Evolutionary conservation across 2,888 invertebrate genomes (phyloP).

Genomic region (Scaptomyza tumidula): DNA sequence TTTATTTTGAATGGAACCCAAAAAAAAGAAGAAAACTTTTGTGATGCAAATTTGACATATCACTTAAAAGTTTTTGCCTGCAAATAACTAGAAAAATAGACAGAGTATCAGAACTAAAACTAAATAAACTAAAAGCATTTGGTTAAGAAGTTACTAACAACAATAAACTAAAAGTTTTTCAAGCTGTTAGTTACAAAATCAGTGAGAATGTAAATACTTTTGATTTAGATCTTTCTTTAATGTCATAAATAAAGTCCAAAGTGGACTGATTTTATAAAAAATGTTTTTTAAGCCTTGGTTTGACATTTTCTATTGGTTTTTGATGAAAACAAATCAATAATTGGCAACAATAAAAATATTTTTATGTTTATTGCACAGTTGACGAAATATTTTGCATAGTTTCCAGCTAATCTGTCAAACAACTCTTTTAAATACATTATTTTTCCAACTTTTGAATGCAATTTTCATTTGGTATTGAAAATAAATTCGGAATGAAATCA

Average conservation of each 20-base stretch:
- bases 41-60: conserved; percentile 18
- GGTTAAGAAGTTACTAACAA: neutral
- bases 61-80: conserved; percentile 3
- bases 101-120: neutral
- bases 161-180: neutral
- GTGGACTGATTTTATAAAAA: no score
- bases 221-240: no score
- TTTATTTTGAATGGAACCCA: conserved; percentile 1
- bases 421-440: no score
- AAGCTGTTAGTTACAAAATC: neutral
- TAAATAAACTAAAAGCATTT: conserved; percentile 1
- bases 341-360: neutral
- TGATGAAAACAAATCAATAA: no score
- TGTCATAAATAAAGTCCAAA: no score
- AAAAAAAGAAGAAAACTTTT: conserved; percentile 16
- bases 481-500: neutral
- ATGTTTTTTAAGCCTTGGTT: no score
- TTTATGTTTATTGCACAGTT: neutral
- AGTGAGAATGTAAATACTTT: neutral
- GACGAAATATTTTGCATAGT: neutral
- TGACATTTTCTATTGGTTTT: no score
- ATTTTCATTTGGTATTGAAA: neutral
- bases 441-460: no score
- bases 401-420: neutral
- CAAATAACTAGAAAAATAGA: conserved; percentile 1